Conservation (phyloP, 92 coral and sea anemone species). For the Zoanthus sansibaricus region DNA sequence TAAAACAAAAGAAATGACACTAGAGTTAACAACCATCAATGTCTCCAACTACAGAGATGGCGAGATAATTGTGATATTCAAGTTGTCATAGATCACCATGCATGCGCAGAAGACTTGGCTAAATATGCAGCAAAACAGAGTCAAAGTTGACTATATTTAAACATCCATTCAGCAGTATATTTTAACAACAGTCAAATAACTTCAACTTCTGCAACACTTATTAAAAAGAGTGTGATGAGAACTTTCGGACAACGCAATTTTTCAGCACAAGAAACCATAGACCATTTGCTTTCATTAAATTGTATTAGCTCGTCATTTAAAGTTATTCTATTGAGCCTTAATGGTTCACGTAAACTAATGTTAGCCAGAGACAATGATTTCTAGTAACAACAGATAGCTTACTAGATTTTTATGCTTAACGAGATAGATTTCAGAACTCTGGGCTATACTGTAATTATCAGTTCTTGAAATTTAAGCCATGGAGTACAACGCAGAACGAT, state of each 20-base stretch:
- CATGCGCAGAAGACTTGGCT: constrained; percentile 1
- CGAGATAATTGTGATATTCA: neutral
- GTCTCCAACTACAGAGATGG: no score
- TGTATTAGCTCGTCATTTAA: neutral
- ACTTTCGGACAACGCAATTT: neutral
- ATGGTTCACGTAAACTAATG: neutral
- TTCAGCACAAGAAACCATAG: neutral
- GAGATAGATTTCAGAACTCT: neutral
- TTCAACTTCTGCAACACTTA: neutral
- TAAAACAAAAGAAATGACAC: no score
- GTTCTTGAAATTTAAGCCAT: constrained; percentile 55
- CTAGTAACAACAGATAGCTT: neutral
- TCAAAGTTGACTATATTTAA: constrained; percentile 23
- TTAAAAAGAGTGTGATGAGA: neutral
- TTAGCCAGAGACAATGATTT: neutral
- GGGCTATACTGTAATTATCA: constrained; percentile 19
- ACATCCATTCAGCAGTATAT: neutral
- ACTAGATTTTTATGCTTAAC: neutral
- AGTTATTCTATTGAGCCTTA: neutral
- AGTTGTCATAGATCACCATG: constrained; percentile 41
- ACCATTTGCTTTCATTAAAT: neutral
- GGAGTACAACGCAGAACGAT: constrained; percentile 52
- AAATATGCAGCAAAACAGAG: constrained; percentile 5
- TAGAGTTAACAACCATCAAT: no score
- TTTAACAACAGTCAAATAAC: neutral